phyloP scores from a whole-genome alignment of 2,888 invertebrate species.

The Silvanus unidentatus region DNA sequence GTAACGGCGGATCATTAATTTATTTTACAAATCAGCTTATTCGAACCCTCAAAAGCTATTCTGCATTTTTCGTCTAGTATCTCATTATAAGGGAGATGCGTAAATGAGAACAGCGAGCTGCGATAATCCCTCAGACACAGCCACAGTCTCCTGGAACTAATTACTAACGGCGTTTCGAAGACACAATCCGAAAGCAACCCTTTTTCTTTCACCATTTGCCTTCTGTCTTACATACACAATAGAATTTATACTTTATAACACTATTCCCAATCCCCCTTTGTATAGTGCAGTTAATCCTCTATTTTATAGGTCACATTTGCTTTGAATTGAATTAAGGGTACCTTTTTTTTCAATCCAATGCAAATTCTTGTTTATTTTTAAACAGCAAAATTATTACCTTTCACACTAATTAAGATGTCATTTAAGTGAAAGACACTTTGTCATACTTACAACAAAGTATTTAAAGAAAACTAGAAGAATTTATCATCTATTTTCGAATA shows the following conservation, averaged over 20 bases:
- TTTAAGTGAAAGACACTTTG: too few species aligned
- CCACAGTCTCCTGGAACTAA: slow-evolving; percentile 35
- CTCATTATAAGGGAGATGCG: slow-evolving; percentile 40
- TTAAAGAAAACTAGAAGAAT: too few species aligned
- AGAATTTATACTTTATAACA: slow-evolving; percentile 22
- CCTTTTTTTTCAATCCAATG: slow-evolving; percentile 5
- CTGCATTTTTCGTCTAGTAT: slow-evolving; percentile 41
- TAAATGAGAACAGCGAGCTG: slow-evolving; percentile 37
- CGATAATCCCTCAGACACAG: slow-evolving; percentile 41
- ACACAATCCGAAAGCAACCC: slow-evolving; percentile 31
- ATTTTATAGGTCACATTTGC: slow-evolving; percentile 26
- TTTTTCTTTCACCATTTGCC: slow-evolving; percentile 26
- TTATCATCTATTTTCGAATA: too few species aligned
- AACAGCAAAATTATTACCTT: too few species aligned
- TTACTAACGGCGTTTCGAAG: slow-evolving; percentile 32
- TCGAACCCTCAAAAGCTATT: slow-evolving; percentile 40
- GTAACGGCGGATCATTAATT: slow-evolving; percentile 47
- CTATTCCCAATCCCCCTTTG: slow-evolving; percentile 9
- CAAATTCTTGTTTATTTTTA: too few species aligned
- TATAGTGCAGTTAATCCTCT: slow-evolving; percentile 14
- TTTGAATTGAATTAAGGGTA: slow-evolving; percentile 14
- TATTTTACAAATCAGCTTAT: slow-evolving; percentile 49
- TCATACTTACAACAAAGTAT: too few species aligned
- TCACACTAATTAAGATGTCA: too few species aligned
- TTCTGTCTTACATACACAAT: slow-evolving; percentile 19